Base-by-base conservation (phyloP, 2,888 invertebrate species). In the Ypsolopha sequella region DNA sequence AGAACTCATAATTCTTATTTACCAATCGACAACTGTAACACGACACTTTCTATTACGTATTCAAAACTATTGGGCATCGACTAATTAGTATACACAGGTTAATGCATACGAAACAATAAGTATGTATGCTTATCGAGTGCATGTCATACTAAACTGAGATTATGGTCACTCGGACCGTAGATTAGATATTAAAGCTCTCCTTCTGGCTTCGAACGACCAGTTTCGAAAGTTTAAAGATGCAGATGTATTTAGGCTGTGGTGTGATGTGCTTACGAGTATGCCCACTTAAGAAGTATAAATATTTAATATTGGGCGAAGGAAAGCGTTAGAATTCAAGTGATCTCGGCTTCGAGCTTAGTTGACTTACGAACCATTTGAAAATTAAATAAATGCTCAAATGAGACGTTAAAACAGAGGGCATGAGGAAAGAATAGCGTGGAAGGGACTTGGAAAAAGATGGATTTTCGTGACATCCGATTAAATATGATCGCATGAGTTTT, bases 281-380 rank as follows among this genome's bases (percentile, higher is more conserved):
- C 77, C 78, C 85, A 84, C 86, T 86, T 86, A 85, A 81, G 73
- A 76, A 78, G 82, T 82, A 77, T 76, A 85, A 86, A 86, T 86
- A 86, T 86, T 86, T 80, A 73, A 72, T 80, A 66, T 76, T 80
- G 81, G 79, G 74, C 80, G 77, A 80, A 86, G 80, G 78, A 86
- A 86, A 86, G 86, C 85, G 86, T 86, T 85, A 85, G 84, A 82
- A 85, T 84, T 86, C 82, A 85, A 86, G 86, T 85, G 85, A 85
- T 86, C 82, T 79, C 67, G 66, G 69, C 76, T 73, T 64, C 67
- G 77, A 60, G 70, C 72, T 74, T 68, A 75, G 84, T 84, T 82
- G 80, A 82, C 85, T 74, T 74, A 81, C 70, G 80, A 72, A 77
- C 79, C 71, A 78, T 84, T 86, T 79, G 76, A 80, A 84, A 81